Percentiles rank a stretch among this genome's conserved stretches.
These are phyloP conservation scores for Leucosticte australis DNA, from an alignment of 2,113 vertebrate genomes.

Conservation along the genomic window DNA sequence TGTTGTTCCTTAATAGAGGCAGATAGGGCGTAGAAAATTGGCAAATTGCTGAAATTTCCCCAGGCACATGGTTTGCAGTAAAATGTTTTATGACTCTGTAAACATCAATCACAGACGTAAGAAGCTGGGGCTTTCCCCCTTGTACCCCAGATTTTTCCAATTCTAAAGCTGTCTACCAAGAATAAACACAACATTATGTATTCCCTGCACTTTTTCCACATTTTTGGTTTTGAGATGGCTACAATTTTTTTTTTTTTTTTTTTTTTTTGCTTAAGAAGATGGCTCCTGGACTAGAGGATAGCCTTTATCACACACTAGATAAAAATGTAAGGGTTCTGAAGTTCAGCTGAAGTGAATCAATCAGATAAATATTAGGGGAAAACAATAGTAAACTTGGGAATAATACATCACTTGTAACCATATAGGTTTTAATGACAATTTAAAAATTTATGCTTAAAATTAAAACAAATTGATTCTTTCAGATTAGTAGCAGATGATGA, in stretches of 20 bases:
- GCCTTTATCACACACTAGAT: background rate
- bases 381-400: background rate
- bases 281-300: background rate
- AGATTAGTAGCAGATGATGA: background rate
- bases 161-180: slow-evolving; percentile 16
- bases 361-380: background rate
- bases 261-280: background rate
- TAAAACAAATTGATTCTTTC: background rate
- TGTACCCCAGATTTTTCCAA: slow-evolving; percentile 37
- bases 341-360: background rate
- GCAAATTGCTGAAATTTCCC: slow-evolving; percentile 19
- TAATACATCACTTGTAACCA: background rate
- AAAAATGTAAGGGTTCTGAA: background rate
- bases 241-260: background rate
- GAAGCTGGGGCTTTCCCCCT: background rate
- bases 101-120: slow-evolving; percentile 27
- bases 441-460: background rate
- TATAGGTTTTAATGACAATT: background rate
- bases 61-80: background rate
- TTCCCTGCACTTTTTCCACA: background rate
- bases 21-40: slow-evolving; percentile 9
- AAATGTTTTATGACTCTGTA: slow-evolving; percentile 16
- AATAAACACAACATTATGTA: slow-evolving; percentile 24
- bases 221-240: background rate
- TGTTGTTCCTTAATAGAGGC: background rate